Evolutionary conservation across 2,113 vertebrate genomes (phyloP).

Genomic region (Percopsis transmontana): DNA sequence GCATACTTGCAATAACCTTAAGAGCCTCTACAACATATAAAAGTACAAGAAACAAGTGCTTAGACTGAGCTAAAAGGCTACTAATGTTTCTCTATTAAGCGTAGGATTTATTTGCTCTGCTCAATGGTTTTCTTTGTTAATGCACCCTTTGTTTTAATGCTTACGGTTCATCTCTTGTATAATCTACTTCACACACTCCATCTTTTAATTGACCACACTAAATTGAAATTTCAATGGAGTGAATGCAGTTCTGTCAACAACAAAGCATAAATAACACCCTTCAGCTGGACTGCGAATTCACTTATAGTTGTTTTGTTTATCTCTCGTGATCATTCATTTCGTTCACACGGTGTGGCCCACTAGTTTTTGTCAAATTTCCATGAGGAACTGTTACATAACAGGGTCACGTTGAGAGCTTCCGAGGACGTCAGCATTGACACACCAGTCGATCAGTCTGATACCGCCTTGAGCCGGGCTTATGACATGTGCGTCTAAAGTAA

Average conservation of each 20-base stretch:
- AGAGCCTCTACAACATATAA: conserved; percentile 15
- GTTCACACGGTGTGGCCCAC: conserved; percentile 32
- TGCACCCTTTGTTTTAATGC: conserved; percentile 41
- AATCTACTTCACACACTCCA: conserved; percentile 39
- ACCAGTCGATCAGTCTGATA: conserved; percentile 33
- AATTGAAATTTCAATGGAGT: conserved; percentile 15
- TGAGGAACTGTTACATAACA: conserved; percentile 56
- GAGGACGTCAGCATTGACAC: conserved; percentile 54
- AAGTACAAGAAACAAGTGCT: conserved; percentile 7
- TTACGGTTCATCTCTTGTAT: conserved; percentile 43
- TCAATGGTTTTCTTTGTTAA: conserved; percentile 21
- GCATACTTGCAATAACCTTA: no score
- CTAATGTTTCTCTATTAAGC: conserved; percentile 2
- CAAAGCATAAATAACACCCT: not conserved
- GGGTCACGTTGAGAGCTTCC: conserved; percentile 63
- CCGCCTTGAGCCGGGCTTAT: conserved; percentile 46
- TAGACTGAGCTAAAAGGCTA: conserved; percentile 6
- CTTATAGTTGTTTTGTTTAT: conserved; percentile 14
- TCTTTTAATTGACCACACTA: conserved; percentile 16
- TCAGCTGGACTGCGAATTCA: conserved; percentile 10
- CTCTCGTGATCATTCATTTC: conserved; percentile 17
- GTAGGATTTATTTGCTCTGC: conserved; percentile 26
- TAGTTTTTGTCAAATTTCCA: conserved; percentile 35
- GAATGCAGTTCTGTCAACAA: conserved; percentile 17
- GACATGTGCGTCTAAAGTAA: conserved; percentile 51